Percentiles rank a stretch among this genome's conserved stretches.
phyloP scores from a whole-genome alignment of 2,888 invertebrate genomes.

The Osedax fenrisi region DNA sequence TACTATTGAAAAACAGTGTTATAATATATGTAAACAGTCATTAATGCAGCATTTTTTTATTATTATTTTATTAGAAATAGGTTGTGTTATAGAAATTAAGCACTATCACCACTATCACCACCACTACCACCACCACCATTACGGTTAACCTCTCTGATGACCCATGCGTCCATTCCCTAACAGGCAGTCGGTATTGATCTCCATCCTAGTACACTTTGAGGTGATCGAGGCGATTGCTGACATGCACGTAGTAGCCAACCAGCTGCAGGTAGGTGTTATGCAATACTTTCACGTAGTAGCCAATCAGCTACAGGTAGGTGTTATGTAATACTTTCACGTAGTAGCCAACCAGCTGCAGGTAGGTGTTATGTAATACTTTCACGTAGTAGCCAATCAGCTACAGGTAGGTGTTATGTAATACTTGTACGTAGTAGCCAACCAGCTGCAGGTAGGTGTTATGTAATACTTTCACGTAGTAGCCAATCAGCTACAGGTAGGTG shows the following conservation, averaged over 20 bases:
- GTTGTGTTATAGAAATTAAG: no score
- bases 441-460: conserved; percentile 60
- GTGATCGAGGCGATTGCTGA: conserved; percentile 63
- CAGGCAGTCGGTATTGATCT: conserved; percentile 82
- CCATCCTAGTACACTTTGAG: conserved; percentile 69
- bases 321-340: conserved; percentile 61
- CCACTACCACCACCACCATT: no score
- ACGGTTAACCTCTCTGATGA: no score
- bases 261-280: conserved; percentile 60
- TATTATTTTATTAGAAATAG: no score
- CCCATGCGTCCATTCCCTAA: no score
- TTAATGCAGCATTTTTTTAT: no score
- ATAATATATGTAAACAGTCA: no score
- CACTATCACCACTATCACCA: no score
- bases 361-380: background rate
- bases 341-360: conserved; percentile 74
- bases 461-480: background rate
- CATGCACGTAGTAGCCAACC: conserved; percentile 66
- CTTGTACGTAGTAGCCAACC: conserved; percentile 66
- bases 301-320: no score
- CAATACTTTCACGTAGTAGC: background rate
- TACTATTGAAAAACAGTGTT: no score
- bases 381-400: background rate
- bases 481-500: no score
- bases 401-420: no score